Percentiles rank a stretch among this genome's conserved stretches.
Evolutionary conservation across 2,888 invertebrate species (phyloP).

Genomic region (Rugalucina vietnamica): DNA sequence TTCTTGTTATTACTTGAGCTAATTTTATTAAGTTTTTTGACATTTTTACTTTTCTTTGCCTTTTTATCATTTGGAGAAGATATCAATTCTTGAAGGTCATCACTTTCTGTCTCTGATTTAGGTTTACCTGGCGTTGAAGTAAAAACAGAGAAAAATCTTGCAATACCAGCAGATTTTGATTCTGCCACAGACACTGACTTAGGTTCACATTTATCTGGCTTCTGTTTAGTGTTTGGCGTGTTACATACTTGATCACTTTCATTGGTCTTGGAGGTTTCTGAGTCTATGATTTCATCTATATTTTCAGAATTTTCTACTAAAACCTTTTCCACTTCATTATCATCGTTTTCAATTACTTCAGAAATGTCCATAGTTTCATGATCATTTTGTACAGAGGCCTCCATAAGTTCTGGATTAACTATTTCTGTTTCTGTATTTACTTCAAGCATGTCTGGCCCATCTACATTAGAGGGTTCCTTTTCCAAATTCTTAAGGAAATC

Average conservation of each 20-base stretch:
- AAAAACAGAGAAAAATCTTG: slow-evolving; percentile 27
- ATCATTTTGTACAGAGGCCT: slow-evolving; percentile 19
- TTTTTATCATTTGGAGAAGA: neutral
- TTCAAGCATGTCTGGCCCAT: neutral
- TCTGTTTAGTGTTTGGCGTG: neutral
- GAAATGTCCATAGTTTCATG: slow-evolving; percentile 5
- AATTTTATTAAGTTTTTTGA: neutral
- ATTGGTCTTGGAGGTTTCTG: too few species aligned
- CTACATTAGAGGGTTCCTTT: too few species aligned
- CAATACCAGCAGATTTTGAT: slow-evolving; percentile 11
- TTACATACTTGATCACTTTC: neutral
- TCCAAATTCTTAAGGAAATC: slow-evolving; percentile 34
- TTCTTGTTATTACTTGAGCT: too few species aligned
- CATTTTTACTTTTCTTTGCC: slow-evolving; percentile 1
- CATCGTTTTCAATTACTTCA: neutral
- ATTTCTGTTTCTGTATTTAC: slow-evolving; percentile 31
- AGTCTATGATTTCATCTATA: too few species aligned
- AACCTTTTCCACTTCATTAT: neutral
- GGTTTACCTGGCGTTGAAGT: slow-evolving; percentile 61
- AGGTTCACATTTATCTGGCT: neutral
- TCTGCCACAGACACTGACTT: neutral
- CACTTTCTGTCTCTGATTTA: slow-evolving; percentile 35
- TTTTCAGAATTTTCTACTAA: neutral
- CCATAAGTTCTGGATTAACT: slow-evolving; percentile 47
- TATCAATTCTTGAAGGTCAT: neutral